Evolutionary conservation across 2,113 vertebrate genomes (phyloP).

Genomic region (Anas platyrhynchos): DNA sequence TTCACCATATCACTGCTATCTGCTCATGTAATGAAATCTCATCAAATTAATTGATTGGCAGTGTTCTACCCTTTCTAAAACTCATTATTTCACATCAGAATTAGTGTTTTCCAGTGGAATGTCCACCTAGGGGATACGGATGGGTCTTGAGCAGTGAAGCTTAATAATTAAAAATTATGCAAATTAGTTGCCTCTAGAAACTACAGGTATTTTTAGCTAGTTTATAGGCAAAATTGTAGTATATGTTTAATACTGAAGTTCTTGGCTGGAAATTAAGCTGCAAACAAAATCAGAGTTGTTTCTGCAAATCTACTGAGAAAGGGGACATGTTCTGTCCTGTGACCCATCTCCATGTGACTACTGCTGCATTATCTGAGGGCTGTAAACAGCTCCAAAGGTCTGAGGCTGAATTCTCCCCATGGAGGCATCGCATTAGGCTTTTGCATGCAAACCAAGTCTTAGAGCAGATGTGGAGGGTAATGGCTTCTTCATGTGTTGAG

Average conservation of each 20-base stretch:
- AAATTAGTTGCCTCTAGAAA: background rate
- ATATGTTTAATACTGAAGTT: background rate
- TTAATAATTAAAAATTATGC: constrained; percentile 10
- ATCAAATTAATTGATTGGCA: background rate
- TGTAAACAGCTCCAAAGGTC: background rate
- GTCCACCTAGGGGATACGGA: background rate
- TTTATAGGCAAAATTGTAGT: background rate
- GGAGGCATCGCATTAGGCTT: background rate
- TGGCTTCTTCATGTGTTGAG: background rate
- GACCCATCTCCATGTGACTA: background rate
- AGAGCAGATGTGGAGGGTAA: background rate
- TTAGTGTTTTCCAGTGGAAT: background rate
- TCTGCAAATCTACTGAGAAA: background rate
- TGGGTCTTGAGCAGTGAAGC: background rate
- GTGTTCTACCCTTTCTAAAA: background rate
- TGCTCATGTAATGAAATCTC: background rate
- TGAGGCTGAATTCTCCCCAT: background rate
- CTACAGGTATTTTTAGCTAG: constrained; percentile 16
- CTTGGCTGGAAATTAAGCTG: background rate
- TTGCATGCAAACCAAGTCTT: background rate
- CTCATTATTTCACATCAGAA: background rate
- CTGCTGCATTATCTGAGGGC: background rate
- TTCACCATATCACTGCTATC: background rate
- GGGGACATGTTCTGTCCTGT: background rate
- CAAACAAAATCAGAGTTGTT: background rate